phyloP scores from a whole-genome alignment of 92 coral and sea anemone genomes.

The Epizoanthus scotinus region DNA sequence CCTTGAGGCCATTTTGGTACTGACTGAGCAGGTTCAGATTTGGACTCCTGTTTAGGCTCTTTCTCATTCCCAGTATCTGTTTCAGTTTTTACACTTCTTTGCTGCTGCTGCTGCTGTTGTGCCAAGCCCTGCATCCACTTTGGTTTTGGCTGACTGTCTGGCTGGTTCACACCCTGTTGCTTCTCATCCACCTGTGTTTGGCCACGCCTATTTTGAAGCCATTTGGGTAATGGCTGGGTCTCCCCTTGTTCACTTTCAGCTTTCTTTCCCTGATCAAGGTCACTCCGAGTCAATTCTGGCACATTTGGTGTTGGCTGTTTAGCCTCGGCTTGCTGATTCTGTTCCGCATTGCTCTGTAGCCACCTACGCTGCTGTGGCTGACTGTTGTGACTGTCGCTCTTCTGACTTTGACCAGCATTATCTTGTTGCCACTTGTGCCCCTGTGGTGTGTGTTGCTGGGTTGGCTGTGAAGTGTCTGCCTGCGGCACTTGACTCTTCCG shows the following conservation, averaged over 20 bases:
- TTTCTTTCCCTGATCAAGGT: constrained; percentile 38
- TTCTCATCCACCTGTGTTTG: not conserved
- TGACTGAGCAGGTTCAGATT: too few relatives aligned
- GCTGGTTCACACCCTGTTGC: not conserved
- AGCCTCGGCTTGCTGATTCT: constrained; percentile 8
- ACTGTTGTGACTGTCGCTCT: not conserved
- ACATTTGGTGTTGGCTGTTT: constrained; percentile 13
- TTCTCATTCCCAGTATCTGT: not conserved
- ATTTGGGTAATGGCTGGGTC: constrained; percentile 30
- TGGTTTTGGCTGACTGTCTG: not conserved
- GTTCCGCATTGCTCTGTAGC: constrained; percentile 18
- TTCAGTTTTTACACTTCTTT: not conserved
- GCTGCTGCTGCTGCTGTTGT: constrained; percentile 10
- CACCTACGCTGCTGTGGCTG: constrained; percentile 1
- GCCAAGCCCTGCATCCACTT: constrained; percentile 19
- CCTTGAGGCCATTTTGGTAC: constrained; percentile 78
- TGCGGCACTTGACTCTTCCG: constrained; percentile 19
- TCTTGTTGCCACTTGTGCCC: constrained; percentile 22
- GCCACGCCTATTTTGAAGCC: constrained; percentile 38
- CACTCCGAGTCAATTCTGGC: constrained; percentile 54
- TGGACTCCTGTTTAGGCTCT: constrained; percentile 19
- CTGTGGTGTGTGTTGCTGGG: constrained; percentile 8
- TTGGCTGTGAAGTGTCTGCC: not conserved
- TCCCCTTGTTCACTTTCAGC: constrained; percentile 27
- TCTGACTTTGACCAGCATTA: not conserved